Percentiles rank a stretch among this genome's conserved stretches.
phyloP scores from a whole-genome alignment of 2,797 vertebrate genomes.

The Coregonus sp. region DNA sequence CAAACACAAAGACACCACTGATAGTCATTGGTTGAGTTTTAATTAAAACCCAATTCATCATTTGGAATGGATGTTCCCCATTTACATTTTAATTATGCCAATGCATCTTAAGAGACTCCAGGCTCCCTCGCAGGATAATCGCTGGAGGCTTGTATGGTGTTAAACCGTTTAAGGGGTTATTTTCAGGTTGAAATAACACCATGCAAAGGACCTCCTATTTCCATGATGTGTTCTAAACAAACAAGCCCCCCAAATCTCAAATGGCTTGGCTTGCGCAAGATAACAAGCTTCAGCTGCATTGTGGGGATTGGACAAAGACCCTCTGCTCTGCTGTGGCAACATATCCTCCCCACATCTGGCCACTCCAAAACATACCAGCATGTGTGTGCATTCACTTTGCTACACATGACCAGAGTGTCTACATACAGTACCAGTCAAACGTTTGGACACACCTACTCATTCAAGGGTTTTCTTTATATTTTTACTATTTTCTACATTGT shows the following conservation, averaged over 20 bases:
- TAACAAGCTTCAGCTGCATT: too few species aligned
- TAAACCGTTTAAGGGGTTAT: slow-evolving; percentile 29
- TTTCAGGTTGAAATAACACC: slow-evolving; percentile 25
- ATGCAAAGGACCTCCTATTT: slow-evolving; percentile 33
- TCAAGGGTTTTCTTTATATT: too few species aligned
- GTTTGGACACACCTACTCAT: too few species aligned
- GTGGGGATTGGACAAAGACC: too few species aligned
- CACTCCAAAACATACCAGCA: slow-evolving; percentile 47
- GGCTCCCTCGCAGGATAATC: slow-evolving; percentile 49
- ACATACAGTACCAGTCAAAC: slow-evolving; percentile 8
- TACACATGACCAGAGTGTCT: slow-evolving; percentile 40
- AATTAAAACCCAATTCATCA: slow-evolving; percentile 55
- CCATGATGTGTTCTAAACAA: slow-evolving; percentile 32
- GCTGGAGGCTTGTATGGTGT: slow-evolving; percentile 30
- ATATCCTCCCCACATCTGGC: slow-evolving; percentile 58
- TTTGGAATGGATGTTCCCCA: slow-evolving; percentile 45
- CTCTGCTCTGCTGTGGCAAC: too few species aligned
- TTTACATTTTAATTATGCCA: slow-evolving; percentile 62
- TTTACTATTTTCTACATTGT: too few species aligned
- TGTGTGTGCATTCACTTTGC: slow-evolving; percentile 42
- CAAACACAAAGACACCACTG: slow-evolving; percentile 24
- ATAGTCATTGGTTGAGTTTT: slow-evolving; percentile 35
- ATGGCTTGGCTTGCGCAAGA: too few species aligned
- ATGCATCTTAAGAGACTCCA: slow-evolving; percentile 51
- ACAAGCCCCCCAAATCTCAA: too few species aligned